phyloP scores from a whole-genome alignment of 2,888 invertebrate species.

The Conistra vaccinii region DNA sequence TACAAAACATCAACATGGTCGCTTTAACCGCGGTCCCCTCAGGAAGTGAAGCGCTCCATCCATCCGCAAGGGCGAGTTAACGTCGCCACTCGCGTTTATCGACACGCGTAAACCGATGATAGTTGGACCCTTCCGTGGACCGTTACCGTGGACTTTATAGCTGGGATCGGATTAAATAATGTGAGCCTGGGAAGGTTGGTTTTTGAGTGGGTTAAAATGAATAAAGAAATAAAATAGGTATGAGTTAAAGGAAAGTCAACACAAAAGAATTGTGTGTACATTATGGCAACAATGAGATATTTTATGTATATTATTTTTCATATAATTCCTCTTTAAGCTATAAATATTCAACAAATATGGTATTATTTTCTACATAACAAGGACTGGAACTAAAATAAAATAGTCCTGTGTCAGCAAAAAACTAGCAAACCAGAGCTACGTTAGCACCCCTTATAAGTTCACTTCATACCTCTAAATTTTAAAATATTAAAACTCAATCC shows the following conservation, averaged over 20 bases:
- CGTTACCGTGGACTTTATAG: slow-evolving; percentile 64
- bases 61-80: slow-evolving; percentile 58
- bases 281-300: neutral
- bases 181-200: slow-evolving; percentile 4
- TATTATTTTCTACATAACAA: too few species aligned
- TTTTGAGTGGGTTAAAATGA: slow-evolving; percentile 26
- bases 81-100: slow-evolving; percentile 70
- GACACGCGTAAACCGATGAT: slow-evolving; percentile 73
- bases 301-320: too few species aligned
- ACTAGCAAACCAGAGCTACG: neutral
- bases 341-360: too few species aligned
- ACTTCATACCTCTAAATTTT: slow-evolving; percentile 19
- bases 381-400: neutral
- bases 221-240: neutral
- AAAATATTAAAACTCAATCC: slow-evolving; percentile 48
- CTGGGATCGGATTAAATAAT: slow-evolving; percentile 63
- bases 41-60: slow-evolving; percentile 50
- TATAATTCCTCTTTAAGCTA: too few species aligned
- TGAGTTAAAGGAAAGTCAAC: neutral
- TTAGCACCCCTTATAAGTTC: slow-evolving; percentile 1
- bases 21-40: slow-evolving; percentile 39
- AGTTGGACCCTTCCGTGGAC: slow-evolving; percentile 72
- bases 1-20: slow-evolving; percentile 23
- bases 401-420: neutral
- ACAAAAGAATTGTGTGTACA: neutral